Evolutionary conservation across 2,888 invertebrate species (phyloP), one percentile per base, ranked within the genome.

Genomic region (Tenthredo amoena): DNA sequence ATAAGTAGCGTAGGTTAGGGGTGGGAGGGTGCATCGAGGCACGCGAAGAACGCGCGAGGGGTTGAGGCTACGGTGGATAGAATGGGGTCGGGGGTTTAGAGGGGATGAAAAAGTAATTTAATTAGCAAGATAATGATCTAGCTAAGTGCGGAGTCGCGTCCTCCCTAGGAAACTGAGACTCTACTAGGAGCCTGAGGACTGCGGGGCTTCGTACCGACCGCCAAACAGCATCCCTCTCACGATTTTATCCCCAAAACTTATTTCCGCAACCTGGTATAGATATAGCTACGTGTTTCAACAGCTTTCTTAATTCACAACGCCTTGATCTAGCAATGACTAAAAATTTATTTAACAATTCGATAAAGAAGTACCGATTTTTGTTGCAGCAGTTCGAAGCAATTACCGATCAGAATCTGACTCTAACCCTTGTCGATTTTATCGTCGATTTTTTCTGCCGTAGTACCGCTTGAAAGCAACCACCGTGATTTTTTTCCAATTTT

Each of bases 61-160:
- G 21, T 5, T 62, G 72, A 58, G 77, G 77, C 12, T 15, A 26
- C n/a, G 77, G n/a, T n/a, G 84, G 65, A 37, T 37, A 62, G 81
- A 37, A 50, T 9, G 40, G 21, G 34, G 62, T 10, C 26, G 79
- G 85, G 77, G 76, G 50, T 15, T 81, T n/a, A 21, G 81, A 81
- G 79, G 76, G 79, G 62, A 40, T 79, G 79, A 85, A 85, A 85
- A 85, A 85, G 85, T 85, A 85, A 85, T 85, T 85, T 85, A 85
- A 85, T 85, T 85, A 85, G 85, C 65, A 85, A 76, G 77, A 77
- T 85, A 85, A 85, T 85, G 76, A 85, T 85, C 85, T 79, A 85
- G 77, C 85, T 77, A 85, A 85, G 85, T 85, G 85, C 85, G 79
- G 85, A 85, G 79, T 76, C 31, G 85, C 85, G 85, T 85, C 58